These are phyloP conservation scores for Gorsachius magnificus DNA, from an alignment of 2,797 vertebrate species.

Conservation along the genomic window DNA sequence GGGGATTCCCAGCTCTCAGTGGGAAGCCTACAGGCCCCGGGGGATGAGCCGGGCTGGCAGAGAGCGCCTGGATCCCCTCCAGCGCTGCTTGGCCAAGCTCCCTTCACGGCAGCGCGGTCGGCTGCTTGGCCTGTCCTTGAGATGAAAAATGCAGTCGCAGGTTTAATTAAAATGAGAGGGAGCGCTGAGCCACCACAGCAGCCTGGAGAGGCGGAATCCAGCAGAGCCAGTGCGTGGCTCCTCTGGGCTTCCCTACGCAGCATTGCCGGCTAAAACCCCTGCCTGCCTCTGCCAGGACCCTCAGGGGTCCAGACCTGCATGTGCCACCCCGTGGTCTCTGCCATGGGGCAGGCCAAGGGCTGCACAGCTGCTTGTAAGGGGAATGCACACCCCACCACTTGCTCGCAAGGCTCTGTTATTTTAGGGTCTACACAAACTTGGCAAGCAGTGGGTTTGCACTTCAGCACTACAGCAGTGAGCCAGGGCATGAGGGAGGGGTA, in stretches of 20 bases:
- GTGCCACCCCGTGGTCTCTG: rapidly evolving
- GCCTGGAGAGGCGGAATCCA: background rate
- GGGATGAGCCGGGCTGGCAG: background rate
- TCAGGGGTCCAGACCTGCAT: rapidly evolving
- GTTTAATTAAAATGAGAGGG: constrained; percentile 43
- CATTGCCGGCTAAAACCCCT: background rate
- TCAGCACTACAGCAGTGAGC: background rate
- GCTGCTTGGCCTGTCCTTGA: constrained; percentile 9
- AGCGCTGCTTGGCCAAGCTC: background rate
- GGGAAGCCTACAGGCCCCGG: rapidly evolving
- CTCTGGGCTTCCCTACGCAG: background rate
- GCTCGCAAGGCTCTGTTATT: background rate
- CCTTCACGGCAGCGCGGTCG: rapidly evolving
- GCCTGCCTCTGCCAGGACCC: background rate
- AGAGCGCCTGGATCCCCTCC: background rate
- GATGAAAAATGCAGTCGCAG: background rate
- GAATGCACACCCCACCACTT: background rate
- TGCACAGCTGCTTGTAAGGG: background rate
- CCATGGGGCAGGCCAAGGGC: background rate
- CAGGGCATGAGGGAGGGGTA: background rate
- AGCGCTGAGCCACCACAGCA: rapidly evolving
- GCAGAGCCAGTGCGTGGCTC: background rate
- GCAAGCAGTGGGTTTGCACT: background rate
- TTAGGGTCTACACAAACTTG: background rate
- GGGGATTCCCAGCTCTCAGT: background rate